Percentiles rank a stretch among this genome's conserved stretches.
Conservation (phyloP, 92 coral and sea anemone genomes). For the Palythoa grandis region DNA sequence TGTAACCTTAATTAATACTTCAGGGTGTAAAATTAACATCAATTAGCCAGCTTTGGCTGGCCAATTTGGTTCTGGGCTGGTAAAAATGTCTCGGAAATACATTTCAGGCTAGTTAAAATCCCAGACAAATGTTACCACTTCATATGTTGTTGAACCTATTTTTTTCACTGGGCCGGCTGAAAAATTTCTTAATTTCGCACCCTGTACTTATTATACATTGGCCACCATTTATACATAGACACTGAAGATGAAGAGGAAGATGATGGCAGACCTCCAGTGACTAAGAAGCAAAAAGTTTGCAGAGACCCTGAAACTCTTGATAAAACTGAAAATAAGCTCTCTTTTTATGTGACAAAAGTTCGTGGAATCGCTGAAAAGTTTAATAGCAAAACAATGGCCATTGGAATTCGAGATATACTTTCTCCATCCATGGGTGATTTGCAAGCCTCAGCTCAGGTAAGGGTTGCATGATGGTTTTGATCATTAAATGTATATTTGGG, state of each 20-base stretch:
- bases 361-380: constrained; percentile 78
- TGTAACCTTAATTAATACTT: too few species aligned
- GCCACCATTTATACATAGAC: neutral
- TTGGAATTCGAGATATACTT: constrained; percentile 88
- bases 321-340: constrained; percentile 43
- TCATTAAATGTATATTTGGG: neutral
- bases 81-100: too few species aligned
- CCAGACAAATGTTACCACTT: too few species aligned
- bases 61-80: too few species aligned
- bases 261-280: constrained; percentile 56
- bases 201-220: too few species aligned
- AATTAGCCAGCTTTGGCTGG: too few species aligned
- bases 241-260: constrained; percentile 44
- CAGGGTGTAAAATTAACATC: too few species aligned
- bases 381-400: constrained; percentile 71
- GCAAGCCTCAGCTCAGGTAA: constrained; percentile 95
- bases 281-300: constrained; percentile 64
- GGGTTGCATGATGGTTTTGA: neutral
- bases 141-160: too few species aligned
- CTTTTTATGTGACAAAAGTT: constrained; percentile 89
- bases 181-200: too few species aligned
- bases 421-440: constrained; percentile 91
- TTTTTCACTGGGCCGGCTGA: too few species aligned
- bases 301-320: constrained; percentile 19
- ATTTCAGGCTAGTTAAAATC: too few species aligned